Percentiles rank a stretch among this genome's conserved stretches.
Conservation (phyloP, 2,113 vertebrate genomes). For the Alexandromys fortis region DNA sequence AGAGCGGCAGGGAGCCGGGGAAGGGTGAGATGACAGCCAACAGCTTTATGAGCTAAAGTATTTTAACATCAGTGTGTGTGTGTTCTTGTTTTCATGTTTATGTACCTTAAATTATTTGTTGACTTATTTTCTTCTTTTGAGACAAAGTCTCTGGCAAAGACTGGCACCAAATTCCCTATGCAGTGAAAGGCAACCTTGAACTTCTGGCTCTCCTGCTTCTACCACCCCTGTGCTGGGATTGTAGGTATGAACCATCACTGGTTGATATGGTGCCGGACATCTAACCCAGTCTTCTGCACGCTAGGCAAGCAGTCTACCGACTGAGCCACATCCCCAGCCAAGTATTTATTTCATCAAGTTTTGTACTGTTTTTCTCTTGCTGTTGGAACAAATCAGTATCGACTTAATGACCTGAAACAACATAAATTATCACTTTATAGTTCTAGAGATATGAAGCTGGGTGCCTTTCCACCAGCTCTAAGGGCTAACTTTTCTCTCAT, state of each 20-base stretch:
- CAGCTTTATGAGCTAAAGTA: not conserved
- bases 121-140: not conserved
- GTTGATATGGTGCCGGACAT: not conserved
- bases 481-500: not conserved
- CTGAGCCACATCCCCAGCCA: too few species aligned
- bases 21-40: not conserved
- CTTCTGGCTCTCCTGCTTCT: not conserved
- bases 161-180: not conserved
- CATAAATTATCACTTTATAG: not conserved
- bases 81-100: not conserved
- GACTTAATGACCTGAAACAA: not conserved
- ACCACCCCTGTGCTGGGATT: not conserved
- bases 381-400: not conserved
- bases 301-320: not conserved
- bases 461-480: not conserved
- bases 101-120: not conserved
- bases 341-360: not conserved
- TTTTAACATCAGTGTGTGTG: slow-evolving; percentile 12
- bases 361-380: not conserved
- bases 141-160: not conserved
- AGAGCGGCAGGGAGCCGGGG: not conserved
- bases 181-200: not conserved
- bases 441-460: not conserved
- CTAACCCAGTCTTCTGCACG: not conserved
- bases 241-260: not conserved